phyloP scores from a whole-genome alignment of 2,888 invertebrate genomes.

The Drosophila paracracens region DNA sequence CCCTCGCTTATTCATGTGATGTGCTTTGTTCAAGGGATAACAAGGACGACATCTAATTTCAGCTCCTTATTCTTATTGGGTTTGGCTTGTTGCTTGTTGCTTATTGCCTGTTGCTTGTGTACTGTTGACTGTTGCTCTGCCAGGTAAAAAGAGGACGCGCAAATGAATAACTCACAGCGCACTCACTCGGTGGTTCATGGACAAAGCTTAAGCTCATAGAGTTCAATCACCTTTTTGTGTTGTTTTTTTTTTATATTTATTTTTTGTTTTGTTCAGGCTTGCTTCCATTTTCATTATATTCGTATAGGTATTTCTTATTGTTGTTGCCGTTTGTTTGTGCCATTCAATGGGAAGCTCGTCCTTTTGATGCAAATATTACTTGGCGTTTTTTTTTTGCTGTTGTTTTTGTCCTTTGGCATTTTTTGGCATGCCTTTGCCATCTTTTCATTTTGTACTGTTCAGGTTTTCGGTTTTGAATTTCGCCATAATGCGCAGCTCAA shows the following conservation, averaged over 20 bases:
- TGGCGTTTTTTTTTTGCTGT: slow-evolving; percentile 5
- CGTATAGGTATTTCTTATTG: slow-evolving; percentile 38
- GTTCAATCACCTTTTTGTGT: slow-evolving; percentile 67
- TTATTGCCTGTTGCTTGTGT: not conserved
- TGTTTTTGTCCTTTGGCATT: slow-evolving; percentile 39
- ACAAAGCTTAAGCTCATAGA: slow-evolving; percentile 52
- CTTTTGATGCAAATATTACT: slow-evolving; percentile 62
- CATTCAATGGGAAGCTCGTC: slow-evolving; percentile 57
- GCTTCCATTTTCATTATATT: slow-evolving; percentile 23
- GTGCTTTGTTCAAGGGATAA: slow-evolving; percentile 20
- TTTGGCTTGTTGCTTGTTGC: slow-evolving; percentile 7
- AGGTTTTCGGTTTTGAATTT: slow-evolving; percentile 62
- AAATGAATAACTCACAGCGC: slow-evolving; percentile 43
- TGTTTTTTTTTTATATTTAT: slow-evolving; percentile 11
- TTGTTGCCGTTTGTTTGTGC: slow-evolving; percentile 37
- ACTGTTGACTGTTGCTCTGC: slow-evolving; percentile 4
- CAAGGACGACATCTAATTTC: slow-evolving; percentile 34
- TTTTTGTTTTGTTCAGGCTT: slow-evolving; percentile 13
- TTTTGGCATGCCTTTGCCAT: slow-evolving; percentile 31
- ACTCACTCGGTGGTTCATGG: slow-evolving; percentile 38
- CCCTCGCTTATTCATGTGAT: not conserved
- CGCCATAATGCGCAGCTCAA: slow-evolving; percentile 57
- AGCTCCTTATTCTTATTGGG: slow-evolving; percentile 41
- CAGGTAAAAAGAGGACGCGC: slow-evolving; percentile 26
- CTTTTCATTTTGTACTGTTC: slow-evolving; percentile 9